Base-by-base conservation (phyloP, 2,113 vertebrate genomes). In the Channa argus region DNA sequence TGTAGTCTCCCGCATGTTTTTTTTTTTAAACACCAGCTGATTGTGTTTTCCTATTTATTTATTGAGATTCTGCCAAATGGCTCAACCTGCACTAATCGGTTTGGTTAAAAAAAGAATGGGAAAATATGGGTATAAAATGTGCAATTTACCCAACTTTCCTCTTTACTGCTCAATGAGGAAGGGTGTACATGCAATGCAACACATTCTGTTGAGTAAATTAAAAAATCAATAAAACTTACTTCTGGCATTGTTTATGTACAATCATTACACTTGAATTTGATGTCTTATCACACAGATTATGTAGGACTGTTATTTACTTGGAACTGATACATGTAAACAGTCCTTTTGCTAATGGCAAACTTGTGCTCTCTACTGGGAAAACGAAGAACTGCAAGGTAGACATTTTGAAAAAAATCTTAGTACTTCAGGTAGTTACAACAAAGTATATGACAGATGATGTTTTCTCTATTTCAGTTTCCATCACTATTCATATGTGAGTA, bases 181-280 rank as follows among this genome's bases (percentile, higher is more conserved):
- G 45, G 24, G 68, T 88, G 80, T 86, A 83, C 82, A 65, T 86
- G 79, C 81, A 83, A 84, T 90, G 82, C 80, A 86, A 88, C 86
- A 75, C 56, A 4, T 81, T 88, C 52, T 66, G 65, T 84, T 85
- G 63, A 85, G 62, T 86, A 68, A 92, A 89, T 72, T 76, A 86
- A 56, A 24, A 24, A 24, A 24, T 24, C 24, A 24, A 52, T 13
- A 41, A 75, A 24, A 6, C 13, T 37, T 3, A 33, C 36, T 5
- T 36, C 24, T 47, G 33, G 5, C n/a, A n/a, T 41, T 8, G 13
- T 3, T 47, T 15, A 2, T 39, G 5, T 41, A 7, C 6, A 41
- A 41, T 41, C 36, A 5, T 36, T 6, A 15, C 13, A n/a, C 33
- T 6, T 50, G 12, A 15, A 55, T 39, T 9, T 6, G 6, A 46